A percentile compares a stretch with the other conserved stretches of the same genome.
phyloP scores from a whole-genome alignment of 92 coral and sea anemone genomes.

The Parazoanthus swiftii region DNA sequence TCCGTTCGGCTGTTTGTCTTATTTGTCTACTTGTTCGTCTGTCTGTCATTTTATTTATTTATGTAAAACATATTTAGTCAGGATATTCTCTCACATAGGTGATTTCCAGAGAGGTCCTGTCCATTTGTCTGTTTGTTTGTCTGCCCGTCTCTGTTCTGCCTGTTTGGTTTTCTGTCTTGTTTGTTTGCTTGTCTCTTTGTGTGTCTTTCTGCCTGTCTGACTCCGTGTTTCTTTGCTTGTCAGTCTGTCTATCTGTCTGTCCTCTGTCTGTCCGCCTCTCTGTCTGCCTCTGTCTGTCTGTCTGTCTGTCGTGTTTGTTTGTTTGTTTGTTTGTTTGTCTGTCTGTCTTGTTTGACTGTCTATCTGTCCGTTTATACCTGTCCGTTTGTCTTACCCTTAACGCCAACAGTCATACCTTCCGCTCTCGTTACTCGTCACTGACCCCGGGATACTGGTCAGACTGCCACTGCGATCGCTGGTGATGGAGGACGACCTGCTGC shows the following conservation, averaged over 20 bases:
- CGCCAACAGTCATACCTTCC: conserved; percentile 60
- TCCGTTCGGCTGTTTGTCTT: no score
- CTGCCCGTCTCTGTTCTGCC: background rate
- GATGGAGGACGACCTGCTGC: conserved; percentile 88
- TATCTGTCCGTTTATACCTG: background rate
- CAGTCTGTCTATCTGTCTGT: no score
- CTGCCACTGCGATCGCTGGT: conserved; percentile 97
- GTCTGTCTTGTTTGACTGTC: background rate
- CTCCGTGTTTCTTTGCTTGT: no score
- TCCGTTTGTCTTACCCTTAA: background rate
- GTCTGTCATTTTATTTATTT: no score
- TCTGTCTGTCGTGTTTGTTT: background rate
- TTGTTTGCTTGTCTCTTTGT: background rate
- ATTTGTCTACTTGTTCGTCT: no score
- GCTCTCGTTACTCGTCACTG: conserved; percentile 93
- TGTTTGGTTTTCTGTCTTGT: no score
- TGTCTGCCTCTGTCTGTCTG: background rate
- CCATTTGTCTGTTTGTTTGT: background rate
- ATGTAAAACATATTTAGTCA: no score
- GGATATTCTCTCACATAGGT: no score
- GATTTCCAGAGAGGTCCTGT: no score
- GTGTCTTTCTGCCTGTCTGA: no score
- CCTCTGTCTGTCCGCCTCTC: background rate
- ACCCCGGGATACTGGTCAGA: conserved; percentile 91
- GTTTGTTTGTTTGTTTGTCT: background rate